Evolutionary conservation across 1,140 invertebrate species (phyloP).

Genomic region (Coelopa frigida): DNA sequence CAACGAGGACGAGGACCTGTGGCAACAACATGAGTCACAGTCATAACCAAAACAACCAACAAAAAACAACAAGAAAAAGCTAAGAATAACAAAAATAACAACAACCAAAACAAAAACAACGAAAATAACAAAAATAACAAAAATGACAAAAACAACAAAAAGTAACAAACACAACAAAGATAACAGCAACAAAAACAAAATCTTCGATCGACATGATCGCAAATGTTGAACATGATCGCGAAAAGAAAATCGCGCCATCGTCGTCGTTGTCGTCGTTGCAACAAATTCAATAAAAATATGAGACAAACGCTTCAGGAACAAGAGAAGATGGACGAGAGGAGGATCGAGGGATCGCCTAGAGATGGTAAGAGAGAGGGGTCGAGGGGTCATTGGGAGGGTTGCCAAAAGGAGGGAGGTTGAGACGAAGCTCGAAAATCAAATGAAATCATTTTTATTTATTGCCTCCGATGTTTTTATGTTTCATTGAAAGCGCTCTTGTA

Average conservation of each 20-base stretch:
- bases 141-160: slow-evolving; percentile 9
- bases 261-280: neutral
- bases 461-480: slow-evolving; percentile 12
- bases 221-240: no score
- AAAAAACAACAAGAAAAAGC: slow-evolving; percentile 20
- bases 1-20: no score
- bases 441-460: slow-evolving; percentile 13
- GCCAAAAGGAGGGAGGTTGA: neutral
- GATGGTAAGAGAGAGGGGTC: no score
- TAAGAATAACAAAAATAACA: slow-evolving; percentile 17
- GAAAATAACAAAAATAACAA: slow-evolving; percentile 6
- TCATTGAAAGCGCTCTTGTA: slow-evolving; percentile 9
- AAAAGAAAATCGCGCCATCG: no score
- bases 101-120: slow-evolving; percentile 10
- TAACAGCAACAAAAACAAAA: slow-evolving; percentile 12
- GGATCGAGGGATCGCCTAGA: no score
- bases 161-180: slow-evolving; percentile 14
- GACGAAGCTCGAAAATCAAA: neutral
- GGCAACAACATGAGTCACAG: slow-evolving; percentile 11
- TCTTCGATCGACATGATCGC: no score
- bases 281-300: no score
- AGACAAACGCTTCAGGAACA: no score
- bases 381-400: no score
- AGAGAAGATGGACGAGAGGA: no score
- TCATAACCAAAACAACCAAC: slow-evolving; percentile 13